A percentile compares a stretch with the other conserved stretches of the same genome.
Evolutionary conservation across 2,797 vertebrate species (phyloP).

Genomic region (Pipistrellus nathusii): DNA sequence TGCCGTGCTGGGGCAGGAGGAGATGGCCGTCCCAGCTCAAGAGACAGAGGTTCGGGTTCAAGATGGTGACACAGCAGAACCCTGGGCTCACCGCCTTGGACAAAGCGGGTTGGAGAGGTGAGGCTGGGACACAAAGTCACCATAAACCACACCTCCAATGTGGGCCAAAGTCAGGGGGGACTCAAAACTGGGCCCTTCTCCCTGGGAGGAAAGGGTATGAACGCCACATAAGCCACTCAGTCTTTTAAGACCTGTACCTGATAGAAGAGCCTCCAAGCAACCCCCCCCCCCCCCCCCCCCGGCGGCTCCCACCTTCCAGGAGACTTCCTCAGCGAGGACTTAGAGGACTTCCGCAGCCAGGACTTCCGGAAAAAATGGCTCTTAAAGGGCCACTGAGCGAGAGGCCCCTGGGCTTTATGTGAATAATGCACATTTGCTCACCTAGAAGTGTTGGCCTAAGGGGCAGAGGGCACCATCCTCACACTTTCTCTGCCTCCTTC

Average conservation of each 20-base stretch:
- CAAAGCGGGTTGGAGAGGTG: background rate
- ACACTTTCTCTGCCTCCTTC: too few relatives aligned
- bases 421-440: background rate
- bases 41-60: background rate
- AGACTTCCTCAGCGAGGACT: accelerated
- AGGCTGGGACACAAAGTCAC: background rate
- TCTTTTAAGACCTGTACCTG: background rate
- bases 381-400: background rate
- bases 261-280: background rate
- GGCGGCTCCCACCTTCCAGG: background rate
- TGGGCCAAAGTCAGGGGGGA: background rate
- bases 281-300: too few relatives aligned
- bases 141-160: too few relatives aligned
- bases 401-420: background rate
- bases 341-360: too few relatives aligned
- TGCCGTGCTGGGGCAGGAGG: too few relatives aligned
- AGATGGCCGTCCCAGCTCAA: background rate
- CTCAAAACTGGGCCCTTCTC: background rate
- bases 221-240: background rate
- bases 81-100: background rate
- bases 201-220: background rate
- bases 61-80: background rate
- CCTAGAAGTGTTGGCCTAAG: background rate
- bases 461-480: background rate
- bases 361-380: background rate